A percentile compares a stretch with the other conserved stretches of the same genome.
Evolutionary conservation across 2,888 invertebrate species (phyloP).

Genomic region (Luperina testacea): DNA sequence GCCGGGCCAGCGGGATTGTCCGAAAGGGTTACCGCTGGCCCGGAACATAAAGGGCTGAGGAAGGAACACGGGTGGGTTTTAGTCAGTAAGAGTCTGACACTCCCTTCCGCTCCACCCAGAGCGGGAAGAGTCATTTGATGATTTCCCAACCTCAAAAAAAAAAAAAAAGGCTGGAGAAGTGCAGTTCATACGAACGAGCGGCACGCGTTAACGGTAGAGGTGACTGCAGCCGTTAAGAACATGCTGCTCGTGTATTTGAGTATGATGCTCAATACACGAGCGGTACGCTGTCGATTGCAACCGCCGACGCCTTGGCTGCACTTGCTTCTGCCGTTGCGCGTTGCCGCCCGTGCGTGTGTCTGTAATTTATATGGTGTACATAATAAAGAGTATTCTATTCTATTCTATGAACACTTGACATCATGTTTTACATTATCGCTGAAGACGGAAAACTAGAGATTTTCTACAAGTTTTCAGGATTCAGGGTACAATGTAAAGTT

Average conservation of each 20-base stretch:
- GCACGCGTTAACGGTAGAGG: background rate
- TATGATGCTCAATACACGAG: background rate
- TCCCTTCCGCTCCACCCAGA: too few relatives aligned
- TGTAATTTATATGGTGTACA: too few relatives aligned
- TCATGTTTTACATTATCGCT: background rate
- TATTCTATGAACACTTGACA: background rate
- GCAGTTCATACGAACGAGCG: background rate
- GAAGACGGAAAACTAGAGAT: background rate
- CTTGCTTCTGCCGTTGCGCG: background rate
- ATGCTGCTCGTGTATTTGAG: background rate
- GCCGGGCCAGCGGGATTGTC: too few relatives aligned
- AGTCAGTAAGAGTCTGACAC: too few relatives aligned
- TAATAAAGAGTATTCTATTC: too few relatives aligned
- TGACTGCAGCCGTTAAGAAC: background rate
- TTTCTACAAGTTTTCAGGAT: background rate
- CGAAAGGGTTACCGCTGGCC: too few relatives aligned
- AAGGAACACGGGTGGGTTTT: too few relatives aligned
- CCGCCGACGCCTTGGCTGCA: background rate
- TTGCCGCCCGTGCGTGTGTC: background rate
- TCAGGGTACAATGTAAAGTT: background rate
- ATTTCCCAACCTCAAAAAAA: too few relatives aligned
- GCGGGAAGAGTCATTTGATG: too few relatives aligned
- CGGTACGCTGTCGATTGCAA: background rate
- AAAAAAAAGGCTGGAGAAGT: too few relatives aligned
- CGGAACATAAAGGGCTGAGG: too few relatives aligned